Percentiles rank a stretch among this genome's conserved stretches.
phyloP scores from a whole-genome alignment of 2,888 invertebrate genomes.

The Drosophila rubida region DNA sequence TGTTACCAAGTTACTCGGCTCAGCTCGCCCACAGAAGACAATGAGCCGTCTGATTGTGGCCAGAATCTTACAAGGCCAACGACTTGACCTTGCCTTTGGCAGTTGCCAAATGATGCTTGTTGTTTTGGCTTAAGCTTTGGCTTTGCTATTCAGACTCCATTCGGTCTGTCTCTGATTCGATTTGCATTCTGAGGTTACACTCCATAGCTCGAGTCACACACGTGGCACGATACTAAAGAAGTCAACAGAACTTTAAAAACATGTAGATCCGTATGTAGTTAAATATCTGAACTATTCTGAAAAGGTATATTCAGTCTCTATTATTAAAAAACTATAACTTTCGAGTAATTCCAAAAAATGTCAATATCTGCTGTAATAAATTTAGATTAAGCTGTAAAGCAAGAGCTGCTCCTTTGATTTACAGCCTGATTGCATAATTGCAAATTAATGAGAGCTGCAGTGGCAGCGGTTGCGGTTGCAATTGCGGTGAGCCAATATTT shows the following conservation, averaged over 20 bases:
- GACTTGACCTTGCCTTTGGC: slow-evolving; percentile 11
- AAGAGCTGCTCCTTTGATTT: slow-evolving; percentile 4
- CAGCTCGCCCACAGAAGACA: slow-evolving; percentile 10
- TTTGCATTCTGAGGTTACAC: slow-evolving; percentile 23
- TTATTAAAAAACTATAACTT: no score
- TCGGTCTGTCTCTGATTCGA: slow-evolving; percentile 18
- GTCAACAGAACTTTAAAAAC: no score
- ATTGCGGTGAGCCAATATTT: slow-evolving; percentile 34
- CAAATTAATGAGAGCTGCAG: slow-evolving; percentile 25
- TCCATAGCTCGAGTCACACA: neutral
- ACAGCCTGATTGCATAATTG: slow-evolving; percentile 34
- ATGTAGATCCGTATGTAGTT: no score
- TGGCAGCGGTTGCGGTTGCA: slow-evolving; percentile 34
- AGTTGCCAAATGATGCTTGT: slow-evolving; percentile 15
- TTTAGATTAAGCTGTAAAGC: neutral
- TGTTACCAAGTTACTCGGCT: slow-evolving; percentile 4
- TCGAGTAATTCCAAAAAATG: no score
- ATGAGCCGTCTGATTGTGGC: slow-evolving; percentile 31
- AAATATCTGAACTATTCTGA: neutral
- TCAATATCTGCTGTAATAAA: neutral
- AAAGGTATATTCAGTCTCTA: no score
- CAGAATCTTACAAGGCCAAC: slow-evolving; percentile 25
- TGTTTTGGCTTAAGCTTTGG: neutral
- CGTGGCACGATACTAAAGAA: no score
- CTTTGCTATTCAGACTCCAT: neutral